Evolutionary conservation across 2,113 vertebrate species (phyloP).

Genomic region (Thalassoma bifasciatum): DNA sequence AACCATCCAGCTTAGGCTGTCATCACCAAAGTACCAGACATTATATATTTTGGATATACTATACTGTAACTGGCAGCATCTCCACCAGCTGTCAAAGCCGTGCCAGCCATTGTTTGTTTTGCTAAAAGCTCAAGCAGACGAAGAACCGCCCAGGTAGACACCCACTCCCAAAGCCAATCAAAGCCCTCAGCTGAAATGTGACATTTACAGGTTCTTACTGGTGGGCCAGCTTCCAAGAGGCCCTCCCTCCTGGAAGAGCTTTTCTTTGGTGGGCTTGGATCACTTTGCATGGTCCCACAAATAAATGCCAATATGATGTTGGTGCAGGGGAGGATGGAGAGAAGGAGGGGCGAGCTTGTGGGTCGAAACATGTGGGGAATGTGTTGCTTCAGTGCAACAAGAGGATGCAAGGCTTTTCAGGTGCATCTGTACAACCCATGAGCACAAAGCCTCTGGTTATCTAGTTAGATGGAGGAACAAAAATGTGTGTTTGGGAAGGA

Average conservation of each 20-base stretch:
- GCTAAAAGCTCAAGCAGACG: conserved; percentile 41
- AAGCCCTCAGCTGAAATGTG: conserved; percentile 44
- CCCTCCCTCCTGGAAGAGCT: conserved; percentile 8
- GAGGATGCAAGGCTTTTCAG: background rate
- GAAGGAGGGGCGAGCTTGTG: background rate
- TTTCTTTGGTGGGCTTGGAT: conserved; percentile 47
- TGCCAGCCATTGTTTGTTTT: conserved; percentile 54
- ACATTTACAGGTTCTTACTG: conserved; percentile 58
- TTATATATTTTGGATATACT: conserved; percentile 30
- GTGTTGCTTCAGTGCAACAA: conserved; percentile 10
- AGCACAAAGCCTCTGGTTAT: background rate
- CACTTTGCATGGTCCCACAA: conserved; percentile 42
- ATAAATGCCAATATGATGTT: conserved; percentile 33
- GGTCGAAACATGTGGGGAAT: conserved; percentile 5
- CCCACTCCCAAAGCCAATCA: conserved; percentile 49
- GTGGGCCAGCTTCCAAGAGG: conserved; percentile 28
- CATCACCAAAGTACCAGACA: conserved; percentile 38
- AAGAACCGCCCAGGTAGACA: conserved; percentile 37
- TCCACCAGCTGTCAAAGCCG: conserved; percentile 10
- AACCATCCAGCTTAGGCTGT: conserved; percentile 43
- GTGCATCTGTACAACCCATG: background rate
- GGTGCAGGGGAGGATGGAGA: conserved; percentile 25
- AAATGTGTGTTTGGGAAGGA: background rate
- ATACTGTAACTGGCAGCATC: conserved; percentile 22
- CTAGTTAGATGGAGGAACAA: background rate